Percentiles rank a stretch among this genome's conserved stretches.
phyloP scores from a whole-genome alignment of 2,797 vertebrate genomes.

The Bradypus variegatus region DNA sequence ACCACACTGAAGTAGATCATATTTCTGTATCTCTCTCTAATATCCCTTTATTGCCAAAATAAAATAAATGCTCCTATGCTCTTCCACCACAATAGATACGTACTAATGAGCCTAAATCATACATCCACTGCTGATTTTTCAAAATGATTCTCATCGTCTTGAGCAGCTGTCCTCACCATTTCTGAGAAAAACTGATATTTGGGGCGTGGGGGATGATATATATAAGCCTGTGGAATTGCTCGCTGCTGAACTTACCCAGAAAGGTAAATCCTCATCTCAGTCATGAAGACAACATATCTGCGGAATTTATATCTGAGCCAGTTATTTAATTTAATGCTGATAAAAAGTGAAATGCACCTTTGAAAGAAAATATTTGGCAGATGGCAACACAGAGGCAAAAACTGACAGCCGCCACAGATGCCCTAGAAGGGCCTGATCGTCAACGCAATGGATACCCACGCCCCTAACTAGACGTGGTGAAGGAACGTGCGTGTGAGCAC shows the following conservation, averaged over 20 bases:
- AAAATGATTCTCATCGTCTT: neutral
- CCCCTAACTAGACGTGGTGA: too few relatives aligned
- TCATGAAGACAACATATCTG: neutral
- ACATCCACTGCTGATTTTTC: too few relatives aligned
- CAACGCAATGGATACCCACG: too few relatives aligned
- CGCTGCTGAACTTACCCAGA: too few relatives aligned
- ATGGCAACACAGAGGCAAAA: neutral
- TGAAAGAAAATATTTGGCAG: neutral
- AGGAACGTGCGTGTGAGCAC: fast-evolving
- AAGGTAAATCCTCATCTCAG: neutral
- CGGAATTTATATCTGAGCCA: neutral
- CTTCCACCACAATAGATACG: too few relatives aligned
- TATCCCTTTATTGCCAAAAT: neutral
- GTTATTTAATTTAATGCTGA: neutral
- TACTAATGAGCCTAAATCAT: neutral
- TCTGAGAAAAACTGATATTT: neutral
- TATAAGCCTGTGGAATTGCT: neutral
- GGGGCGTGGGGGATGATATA: neutral
- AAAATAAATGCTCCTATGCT: neutral
- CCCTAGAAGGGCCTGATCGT: fast-evolving
- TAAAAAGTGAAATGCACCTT: neutral
- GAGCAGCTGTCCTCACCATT: neutral
- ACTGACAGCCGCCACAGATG: fast-evolving
- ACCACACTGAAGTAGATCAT: fast-evolving
- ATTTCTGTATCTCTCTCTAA: neutral